Percentiles rank a stretch among this genome's conserved stretches.
These are phyloP conservation scores for Hippocampus abdominalis DNA, from an alignment of 2,113 vertebrate genomes.

Conservation along the genomic window DNA sequence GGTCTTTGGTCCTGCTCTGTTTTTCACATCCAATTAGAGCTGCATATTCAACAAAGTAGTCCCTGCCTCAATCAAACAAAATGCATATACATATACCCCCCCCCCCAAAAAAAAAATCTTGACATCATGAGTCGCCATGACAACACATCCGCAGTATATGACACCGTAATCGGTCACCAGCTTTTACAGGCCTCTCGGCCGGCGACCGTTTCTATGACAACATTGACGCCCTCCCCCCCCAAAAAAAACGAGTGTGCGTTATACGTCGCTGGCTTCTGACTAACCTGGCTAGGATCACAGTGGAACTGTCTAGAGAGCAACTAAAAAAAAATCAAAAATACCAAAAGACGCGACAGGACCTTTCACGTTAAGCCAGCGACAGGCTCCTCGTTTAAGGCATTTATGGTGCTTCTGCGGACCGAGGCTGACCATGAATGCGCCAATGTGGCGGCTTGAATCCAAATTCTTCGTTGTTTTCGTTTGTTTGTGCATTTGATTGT, in stretches of 20 bases:
- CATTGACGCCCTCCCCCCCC: slow-evolving; percentile 17
- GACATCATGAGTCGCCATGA: slow-evolving; percentile 9
- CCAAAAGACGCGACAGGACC: slow-evolving; percentile 2
- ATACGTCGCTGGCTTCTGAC: slow-evolving; percentile 27
- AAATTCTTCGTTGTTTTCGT: slow-evolving; percentile 25
- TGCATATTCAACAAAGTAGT: slow-evolving; percentile 6
- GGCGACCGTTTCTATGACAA: slow-evolving; percentile 18
- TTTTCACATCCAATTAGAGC: not conserved
- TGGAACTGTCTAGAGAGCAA: slow-evolving; percentile 56
- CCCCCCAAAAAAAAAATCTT: not conserved
- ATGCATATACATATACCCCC: slow-evolving; percentile 30
- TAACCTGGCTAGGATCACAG: slow-evolving; percentile 63
- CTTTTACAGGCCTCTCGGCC: not conserved
- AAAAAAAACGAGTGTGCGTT: slow-evolving; percentile 12
- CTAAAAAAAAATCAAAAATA: slow-evolving; percentile 31
- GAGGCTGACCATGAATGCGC: slow-evolving; percentile 44
- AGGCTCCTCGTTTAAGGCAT: slow-evolving; percentile 71
- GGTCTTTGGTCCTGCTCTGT: slow-evolving; percentile 11
- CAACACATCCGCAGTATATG: slow-evolving; percentile 21
- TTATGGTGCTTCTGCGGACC: slow-evolving; percentile 66
- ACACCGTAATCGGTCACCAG: slow-evolving; percentile 8
- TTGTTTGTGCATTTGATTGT: slow-evolving; percentile 5
- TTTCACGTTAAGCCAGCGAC: slow-evolving; percentile 48
- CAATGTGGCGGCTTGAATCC: slow-evolving; percentile 53
- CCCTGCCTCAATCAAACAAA: slow-evolving; percentile 13